Evolutionary conservation across 2,113 vertebrate species (phyloP), one percentile per base, ranked within the genome.

Genomic region (Epinephelus cyanopodus): DNA sequence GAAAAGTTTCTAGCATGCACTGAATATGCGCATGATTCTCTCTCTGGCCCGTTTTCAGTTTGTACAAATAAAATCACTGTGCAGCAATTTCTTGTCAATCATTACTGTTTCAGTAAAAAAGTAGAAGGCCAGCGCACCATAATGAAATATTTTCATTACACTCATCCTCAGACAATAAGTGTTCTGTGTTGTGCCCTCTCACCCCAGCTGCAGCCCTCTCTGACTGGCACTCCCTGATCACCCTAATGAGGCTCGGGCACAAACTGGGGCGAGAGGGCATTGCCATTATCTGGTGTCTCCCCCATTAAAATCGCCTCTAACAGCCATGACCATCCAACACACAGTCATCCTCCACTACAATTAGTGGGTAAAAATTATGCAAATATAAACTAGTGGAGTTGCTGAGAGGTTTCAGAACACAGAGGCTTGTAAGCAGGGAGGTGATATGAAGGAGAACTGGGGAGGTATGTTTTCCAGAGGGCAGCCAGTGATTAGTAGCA

Each of bases 231-330:
- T 83, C 93, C 84, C 72, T 74, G 89, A 86, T 86, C 92, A 92
- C 86, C 90, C 90, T 95, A 95, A 95, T 85, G 91, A 96, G 94
- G 83, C 91, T 57, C 47, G 88, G 90, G 81, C 90, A 90, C 89
- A 87, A 88, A 93, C 84, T 77, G 19, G 92, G 95, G 94, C 93
- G 82, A 93, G 92, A 95, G 95, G 94, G 92, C 95, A 93, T 74
- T 77, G 82, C 90, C 82, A 95, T 95, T 89, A 92, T 92, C 94
- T 90, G 82, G 91, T 88, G 89, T 90, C 90, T 93, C 87, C 89
- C 89, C 94, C 88, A 85, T 95, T 93, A 94, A 93, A 93, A 93
- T 91, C 54, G 47, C 83, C 84, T 93, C 84, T 73, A 85, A 66
- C 87, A 70, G 77, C 73, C 83, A 76, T 86, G 67, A 79, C 88